Conservation (phyloP, 2,797 vertebrate genomes). For the Coregonus sp. region DNA sequence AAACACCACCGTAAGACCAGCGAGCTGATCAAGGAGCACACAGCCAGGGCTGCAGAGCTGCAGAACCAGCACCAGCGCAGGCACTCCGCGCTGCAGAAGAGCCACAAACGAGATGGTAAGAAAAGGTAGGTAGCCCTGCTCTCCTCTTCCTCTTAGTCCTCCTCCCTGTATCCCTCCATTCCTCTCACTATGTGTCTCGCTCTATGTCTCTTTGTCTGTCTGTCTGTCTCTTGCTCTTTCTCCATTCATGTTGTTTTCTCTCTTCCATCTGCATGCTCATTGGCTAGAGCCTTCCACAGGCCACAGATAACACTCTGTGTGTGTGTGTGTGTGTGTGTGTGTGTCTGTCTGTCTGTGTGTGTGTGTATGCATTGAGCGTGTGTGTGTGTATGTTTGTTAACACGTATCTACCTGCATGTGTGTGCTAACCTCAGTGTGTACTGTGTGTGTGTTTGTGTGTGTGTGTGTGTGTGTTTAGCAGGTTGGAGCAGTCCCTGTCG, state of each 20-base stretch:
- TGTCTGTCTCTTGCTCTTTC: too few relatives aligned
- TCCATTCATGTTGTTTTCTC: too few relatives aligned
- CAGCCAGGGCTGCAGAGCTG: slow-evolving; percentile 86
- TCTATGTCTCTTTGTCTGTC: too few relatives aligned
- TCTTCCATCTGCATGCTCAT: too few relatives aligned
- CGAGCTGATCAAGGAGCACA: slow-evolving; percentile 95
- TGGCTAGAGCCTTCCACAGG: too few relatives aligned
- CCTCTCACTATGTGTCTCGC: not conserved
- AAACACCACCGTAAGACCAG: slow-evolving; percentile 95
- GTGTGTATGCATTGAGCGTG: too few relatives aligned
- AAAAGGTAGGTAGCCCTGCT: slow-evolving; percentile 83
- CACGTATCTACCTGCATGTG: too few relatives aligned
- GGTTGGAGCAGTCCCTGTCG: slow-evolving; percentile 84
- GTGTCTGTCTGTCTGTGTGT: too few relatives aligned
- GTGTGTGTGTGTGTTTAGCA: slow-evolving; percentile 67
- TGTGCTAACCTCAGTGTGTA: too few relatives aligned
- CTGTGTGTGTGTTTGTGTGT: not conserved
- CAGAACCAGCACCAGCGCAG: slow-evolving; percentile 87
- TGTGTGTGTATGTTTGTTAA: too few relatives aligned
- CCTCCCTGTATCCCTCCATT: not conserved
- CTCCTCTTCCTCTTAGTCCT: slow-evolving; percentile 3
- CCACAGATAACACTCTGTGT: not conserved
- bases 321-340: too few relatives aligned
- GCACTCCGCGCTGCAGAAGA: slow-evolving; percentile 84
- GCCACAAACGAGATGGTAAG: slow-evolving; percentile 90